Evolutionary conservation across 2,797 vertebrate species (phyloP), one percentile per base, ranked within the genome.

Genomic region (Squalus acanthias): DNA sequence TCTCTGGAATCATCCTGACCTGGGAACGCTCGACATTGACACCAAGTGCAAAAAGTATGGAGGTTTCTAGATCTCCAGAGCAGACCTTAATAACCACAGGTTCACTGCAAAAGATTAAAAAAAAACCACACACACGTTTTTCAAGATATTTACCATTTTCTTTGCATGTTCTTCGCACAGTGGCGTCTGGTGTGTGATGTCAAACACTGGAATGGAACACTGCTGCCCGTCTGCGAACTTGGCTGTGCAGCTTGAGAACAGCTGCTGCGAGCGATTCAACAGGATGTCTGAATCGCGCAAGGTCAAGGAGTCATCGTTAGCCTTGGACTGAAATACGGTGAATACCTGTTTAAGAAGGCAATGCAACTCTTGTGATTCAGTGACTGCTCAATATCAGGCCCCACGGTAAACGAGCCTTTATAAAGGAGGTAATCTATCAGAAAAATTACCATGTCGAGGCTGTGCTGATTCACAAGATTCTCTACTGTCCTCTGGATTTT

Each of bases 121-220:
- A 7, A 63, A 57, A 33, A 60, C 88, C 9, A 53, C 26, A 29
- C 12, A 22, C 22, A 3, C 22, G 12, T 65, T 95, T 95, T 57
- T 95, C 13, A 2, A 96, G 96, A 50, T 50, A 97, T 98, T 98
- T 97, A 99, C 99, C 99, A 99, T 99, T 98, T 99, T 99, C 98
- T 99, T 99, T 98, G 99, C 99, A 98, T 99, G 99, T 98, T 99
- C 99, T 97, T 99, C 99, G 2, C 99, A 99, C 97, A 99, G 98
- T 97, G 99, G 99, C 39, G 99, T 99, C 98, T 99, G 99, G 97
- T 99, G 99, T 22, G 98, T 99, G 97, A 99, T 99, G 97, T 99
- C 99, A 97, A 99, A 99, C 97, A 99, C 99, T 7, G 99, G 99
- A 97, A 99, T 98, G 96, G 99, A 99, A 97, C 99, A 99, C 98